A percentile compares a stretch with the other conserved stretches of the same genome.
Evolutionary conservation across 2,888 invertebrate genomes (phyloP).

Genomic region (Meteorus colon): DNA sequence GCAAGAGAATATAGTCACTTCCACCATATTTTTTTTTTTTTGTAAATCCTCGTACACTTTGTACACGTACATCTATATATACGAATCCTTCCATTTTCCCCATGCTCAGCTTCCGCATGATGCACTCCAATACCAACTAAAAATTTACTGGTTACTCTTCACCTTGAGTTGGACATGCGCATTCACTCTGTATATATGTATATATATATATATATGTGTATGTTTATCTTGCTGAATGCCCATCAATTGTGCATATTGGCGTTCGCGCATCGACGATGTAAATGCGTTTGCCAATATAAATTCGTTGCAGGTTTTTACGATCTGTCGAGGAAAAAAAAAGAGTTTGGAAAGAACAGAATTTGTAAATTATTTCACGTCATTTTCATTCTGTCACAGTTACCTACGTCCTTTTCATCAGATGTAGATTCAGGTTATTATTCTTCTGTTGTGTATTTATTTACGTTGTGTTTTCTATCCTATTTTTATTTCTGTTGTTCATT

Average conservation of each 20-base stretch:
- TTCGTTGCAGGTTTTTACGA: neutral
- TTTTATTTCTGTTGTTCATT: slow-evolving; percentile 7
- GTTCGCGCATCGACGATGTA: neutral
- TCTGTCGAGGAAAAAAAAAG: neutral
- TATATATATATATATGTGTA: slow-evolving; percentile 30
- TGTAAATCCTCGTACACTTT: neutral
- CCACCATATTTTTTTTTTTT: neutral
- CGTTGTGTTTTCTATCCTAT: slow-evolving; percentile 14
- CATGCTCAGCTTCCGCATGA: neutral
- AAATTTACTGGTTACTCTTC: slow-evolving; percentile 29
- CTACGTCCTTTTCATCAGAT: neutral
- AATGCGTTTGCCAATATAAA: neutral
- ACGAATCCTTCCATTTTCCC: neutral
- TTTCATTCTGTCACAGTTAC: slow-evolving; percentile 3
- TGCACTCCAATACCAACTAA: slow-evolving; percentile 10
- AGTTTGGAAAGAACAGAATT: neutral
- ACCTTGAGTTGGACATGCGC: neutral
- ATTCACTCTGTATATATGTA: slow-evolving; percentile 25
- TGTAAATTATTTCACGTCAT: slow-evolving; percentile 8
- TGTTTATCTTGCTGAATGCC: neutral
- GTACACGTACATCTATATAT: neutral
- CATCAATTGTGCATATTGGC: slow-evolving; percentile 26
- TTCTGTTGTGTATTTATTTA: neutral
- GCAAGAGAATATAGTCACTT: neutral
- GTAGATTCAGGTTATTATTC: slow-evolving; percentile 18